A percentile compares a stretch with the other conserved stretches of the same genome.
These are phyloP conservation scores for Chloromyia formosa DNA, from an alignment of 2,888 invertebrate genomes.

Conservation along the genomic window DNA sequence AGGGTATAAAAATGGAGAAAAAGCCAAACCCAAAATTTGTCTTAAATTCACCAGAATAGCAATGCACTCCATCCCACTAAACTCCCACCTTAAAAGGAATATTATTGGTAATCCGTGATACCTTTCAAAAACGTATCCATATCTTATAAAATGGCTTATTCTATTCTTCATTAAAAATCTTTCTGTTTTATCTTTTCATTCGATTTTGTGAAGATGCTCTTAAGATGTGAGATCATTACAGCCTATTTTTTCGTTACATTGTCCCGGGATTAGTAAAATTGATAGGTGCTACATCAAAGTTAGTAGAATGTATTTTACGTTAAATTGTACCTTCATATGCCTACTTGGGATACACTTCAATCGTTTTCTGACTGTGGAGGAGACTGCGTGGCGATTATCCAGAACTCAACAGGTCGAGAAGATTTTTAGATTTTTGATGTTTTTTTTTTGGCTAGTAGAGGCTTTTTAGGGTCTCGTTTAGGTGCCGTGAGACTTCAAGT, in stretches of 20 bases:
- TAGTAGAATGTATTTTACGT: neutral
- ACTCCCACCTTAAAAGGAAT: too few species aligned
- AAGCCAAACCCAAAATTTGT: too few species aligned
- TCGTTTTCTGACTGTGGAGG: constrained; percentile 9
- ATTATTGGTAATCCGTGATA: too few species aligned
- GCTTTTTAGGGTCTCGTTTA: constrained; percentile 12
- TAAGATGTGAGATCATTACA: constrained; percentile 16
- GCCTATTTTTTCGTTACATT: constrained; percentile 7
- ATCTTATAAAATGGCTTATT: constrained; percentile 29
- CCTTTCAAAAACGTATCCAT: constrained; percentile 19
- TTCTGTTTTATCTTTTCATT: constrained; percentile 47
- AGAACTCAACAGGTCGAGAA: constrained; percentile 4
- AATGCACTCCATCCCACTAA: too few species aligned
- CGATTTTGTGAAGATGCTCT: constrained; percentile 31
- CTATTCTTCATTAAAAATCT: constrained; percentile 47
- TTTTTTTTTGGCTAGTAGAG: neutral
- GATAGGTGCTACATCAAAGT: constrained; percentile 36
- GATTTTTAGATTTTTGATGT: neutral
- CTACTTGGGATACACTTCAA: neutral
- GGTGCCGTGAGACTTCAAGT: constrained; percentile 41
- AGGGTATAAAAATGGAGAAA: too few species aligned
- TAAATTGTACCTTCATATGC: constrained; percentile 15
- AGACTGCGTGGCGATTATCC: constrained; percentile 40
- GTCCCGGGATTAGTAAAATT: constrained; percentile 30
- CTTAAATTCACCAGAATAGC: too few species aligned